A percentile compares a stretch with the other conserved stretches of the same genome.
phyloP scores from a whole-genome alignment of 2,113 vertebrate genomes.

The Gymnocephalus cernua region DNA sequence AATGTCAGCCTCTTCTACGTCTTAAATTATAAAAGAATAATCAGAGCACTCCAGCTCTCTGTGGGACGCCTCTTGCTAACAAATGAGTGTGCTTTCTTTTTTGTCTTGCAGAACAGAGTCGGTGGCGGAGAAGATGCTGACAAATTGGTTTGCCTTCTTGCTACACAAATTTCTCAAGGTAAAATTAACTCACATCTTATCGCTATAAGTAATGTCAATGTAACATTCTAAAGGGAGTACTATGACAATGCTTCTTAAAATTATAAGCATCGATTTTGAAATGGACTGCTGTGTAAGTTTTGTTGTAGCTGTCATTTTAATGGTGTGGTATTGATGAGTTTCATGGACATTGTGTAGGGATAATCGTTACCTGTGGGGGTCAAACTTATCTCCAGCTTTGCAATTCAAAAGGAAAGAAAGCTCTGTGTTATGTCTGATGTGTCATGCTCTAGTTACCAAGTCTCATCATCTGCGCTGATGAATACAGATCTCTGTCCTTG shows the following conservation, averaged over 20 bases:
- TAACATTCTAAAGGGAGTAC: constrained; percentile 16
- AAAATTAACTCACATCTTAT: constrained; percentile 46
- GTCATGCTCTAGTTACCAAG: constrained; percentile 18
- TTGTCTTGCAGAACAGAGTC: constrained; percentile 86
- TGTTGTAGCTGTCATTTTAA: constrained; percentile 22
- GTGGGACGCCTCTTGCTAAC: constrained; percentile 57
- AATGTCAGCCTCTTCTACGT: constrained; percentile 37
- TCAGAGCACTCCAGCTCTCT: constrained; percentile 53
- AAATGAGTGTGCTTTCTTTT: constrained; percentile 44
- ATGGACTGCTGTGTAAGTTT: constrained; percentile 33
- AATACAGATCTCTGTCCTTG: constrained; percentile 42
- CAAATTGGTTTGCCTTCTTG: constrained; percentile 96
- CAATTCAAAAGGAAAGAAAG: constrained; percentile 1
- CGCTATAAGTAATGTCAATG: constrained; percentile 52
- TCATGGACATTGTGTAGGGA: constrained; percentile 19
- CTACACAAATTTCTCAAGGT: constrained; percentile 97
- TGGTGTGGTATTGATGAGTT: constrained; percentile 35
- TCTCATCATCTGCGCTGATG: constrained; percentile 36
- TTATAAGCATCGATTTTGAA: constrained; percentile 55
- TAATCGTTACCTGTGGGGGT: constrained; percentile 42
- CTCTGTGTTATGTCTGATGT: constrained; percentile 31
- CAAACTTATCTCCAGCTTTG: constrained; percentile 27
- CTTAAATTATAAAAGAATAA: constrained; percentile 67
- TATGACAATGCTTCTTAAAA: constrained; percentile 4
- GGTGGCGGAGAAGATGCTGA: constrained; percentile 92